Evolutionary conservation across 2,888 invertebrate genomes (phyloP).

Genomic region (Leucozona laternaria): DNA sequence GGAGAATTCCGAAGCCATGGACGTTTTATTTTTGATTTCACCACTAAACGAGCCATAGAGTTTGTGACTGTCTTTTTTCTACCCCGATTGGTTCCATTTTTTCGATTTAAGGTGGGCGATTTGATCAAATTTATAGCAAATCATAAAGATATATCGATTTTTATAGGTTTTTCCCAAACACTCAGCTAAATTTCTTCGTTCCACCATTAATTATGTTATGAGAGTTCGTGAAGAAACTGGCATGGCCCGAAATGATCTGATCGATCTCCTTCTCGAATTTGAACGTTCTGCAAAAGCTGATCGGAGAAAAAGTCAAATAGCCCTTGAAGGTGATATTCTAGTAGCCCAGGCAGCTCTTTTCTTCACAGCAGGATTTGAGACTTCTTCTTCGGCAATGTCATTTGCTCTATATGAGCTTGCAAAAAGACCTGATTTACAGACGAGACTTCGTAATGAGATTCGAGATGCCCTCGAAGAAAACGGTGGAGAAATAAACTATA

Average conservation of each 20-base stretch:
- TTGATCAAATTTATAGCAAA: neutral
- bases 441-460: slow-evolving; percentile 83
- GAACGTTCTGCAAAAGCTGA: slow-evolving; percentile 76
- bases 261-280: slow-evolving; percentile 82
- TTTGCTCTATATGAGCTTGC: slow-evolving; percentile 84
- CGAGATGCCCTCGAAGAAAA: slow-evolving; percentile 80
- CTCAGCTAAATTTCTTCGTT: slow-evolving; percentile 81
- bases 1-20: slow-evolving; percentile 83
- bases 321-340: slow-evolving; percentile 81
- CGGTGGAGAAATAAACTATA: slow-evolving; percentile 82
- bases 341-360: slow-evolving; percentile 83
- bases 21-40: slow-evolving; percentile 82
- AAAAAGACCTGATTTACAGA: slow-evolving; percentile 82
- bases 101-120: slow-evolving; percentile 79
- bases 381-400: slow-evolving; percentile 83
- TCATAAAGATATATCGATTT: neutral
- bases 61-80: slow-evolving; percentile 83
- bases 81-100: slow-evolving; percentile 81
- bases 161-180: slow-evolving; percentile 81
- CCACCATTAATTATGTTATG: slow-evolving; percentile 83
- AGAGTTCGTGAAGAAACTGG: slow-evolving; percentile 82
- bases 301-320: slow-evolving; percentile 75
- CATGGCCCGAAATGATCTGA: slow-evolving; percentile 81
- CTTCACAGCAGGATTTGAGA: slow-evolving; percentile 83
- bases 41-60: slow-evolving; percentile 80